These are phyloP conservation scores for Zophobas atratus DNA, from an alignment of 1,140 invertebrate species.

Conservation along the genomic window DNA sequence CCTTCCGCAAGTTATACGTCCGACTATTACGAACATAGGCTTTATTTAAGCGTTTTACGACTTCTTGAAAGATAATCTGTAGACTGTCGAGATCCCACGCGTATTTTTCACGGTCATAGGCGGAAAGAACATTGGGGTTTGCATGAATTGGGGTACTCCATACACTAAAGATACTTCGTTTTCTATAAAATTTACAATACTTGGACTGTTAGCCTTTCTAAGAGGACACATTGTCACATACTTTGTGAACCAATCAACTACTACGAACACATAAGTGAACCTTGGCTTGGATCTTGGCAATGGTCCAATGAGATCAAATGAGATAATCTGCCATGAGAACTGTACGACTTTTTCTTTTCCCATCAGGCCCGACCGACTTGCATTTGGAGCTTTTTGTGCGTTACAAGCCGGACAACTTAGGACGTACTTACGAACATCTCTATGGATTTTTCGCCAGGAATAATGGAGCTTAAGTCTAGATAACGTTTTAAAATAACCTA, in stretches of 20 bases:
- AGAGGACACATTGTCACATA: slow-evolving; percentile 45
- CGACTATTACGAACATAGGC: slow-evolving; percentile 46
- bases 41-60: slow-evolving; percentile 33
- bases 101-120: slow-evolving; percentile 28
- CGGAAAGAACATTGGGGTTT: slow-evolving; percentile 10
- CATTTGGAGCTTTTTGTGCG: background rate
- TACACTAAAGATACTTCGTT: slow-evolving; percentile 48
- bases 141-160: slow-evolving; percentile 48
- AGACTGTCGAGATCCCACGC: slow-evolving; percentile 8
- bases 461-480: background rate
- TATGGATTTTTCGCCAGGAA: slow-evolving; percentile 44
- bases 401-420: slow-evolving; percentile 19
- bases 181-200: slow-evolving; percentile 29
- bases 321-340: slow-evolving; percentile 40
- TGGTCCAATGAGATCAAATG: slow-evolving; percentile 65
- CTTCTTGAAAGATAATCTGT: slow-evolving; percentile 20
- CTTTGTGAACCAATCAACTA: slow-evolving; percentile 57
- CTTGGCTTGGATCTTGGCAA: slow-evolving; percentile 52
- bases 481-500: slow-evolving; percentile 43
- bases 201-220: slow-evolving; percentile 2
- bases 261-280: slow-evolving; percentile 62
- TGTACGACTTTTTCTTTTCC: slow-evolving; percentile 38
- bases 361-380: slow-evolving; percentile 22
- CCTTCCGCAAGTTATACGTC: slow-evolving; percentile 50
- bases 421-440: slow-evolving; percentile 27